A percentile compares a stretch with the other conserved stretches of the same genome.
Evolutionary conservation across 2,113 vertebrate species (phyloP).

Genomic region (Lates calcarifer): DNA sequence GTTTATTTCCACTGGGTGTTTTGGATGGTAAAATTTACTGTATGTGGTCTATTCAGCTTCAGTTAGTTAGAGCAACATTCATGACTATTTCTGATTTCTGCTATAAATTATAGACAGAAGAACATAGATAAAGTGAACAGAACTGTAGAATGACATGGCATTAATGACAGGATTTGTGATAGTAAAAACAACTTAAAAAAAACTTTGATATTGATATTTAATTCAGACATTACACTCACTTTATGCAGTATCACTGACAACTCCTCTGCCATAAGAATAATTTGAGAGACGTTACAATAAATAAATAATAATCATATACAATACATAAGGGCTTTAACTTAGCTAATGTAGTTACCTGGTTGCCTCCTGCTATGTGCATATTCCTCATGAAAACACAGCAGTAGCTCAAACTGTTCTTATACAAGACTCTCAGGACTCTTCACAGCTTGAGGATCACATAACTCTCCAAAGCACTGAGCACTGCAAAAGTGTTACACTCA

Average conservation of each 20-base stretch:
- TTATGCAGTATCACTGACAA: too few species aligned
- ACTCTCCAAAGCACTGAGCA: background rate
- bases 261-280: too few species aligned
- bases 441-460: background rate
- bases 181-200: background rate
- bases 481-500: slow-evolving; percentile 1
- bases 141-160: background rate
- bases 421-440: background rate
- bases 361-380: background rate
- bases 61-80: background rate
- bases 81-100: background rate
- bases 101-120: too few species aligned
- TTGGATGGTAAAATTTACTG: background rate
- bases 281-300: too few species aligned
- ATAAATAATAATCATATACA: background rate
- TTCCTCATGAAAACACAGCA: background rate
- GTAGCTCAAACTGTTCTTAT: background rate
- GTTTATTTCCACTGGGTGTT: background rate
- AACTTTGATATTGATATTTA: too few species aligned
- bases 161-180: background rate
- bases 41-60: background rate
- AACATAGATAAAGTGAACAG: too few species aligned
- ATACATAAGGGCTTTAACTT: background rate
- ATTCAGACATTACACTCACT: too few species aligned
- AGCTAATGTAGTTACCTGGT: background rate